Conservation (phyloP, 2,797 vertebrate genomes). For the Enteromius thamalakanensis region DNA sequence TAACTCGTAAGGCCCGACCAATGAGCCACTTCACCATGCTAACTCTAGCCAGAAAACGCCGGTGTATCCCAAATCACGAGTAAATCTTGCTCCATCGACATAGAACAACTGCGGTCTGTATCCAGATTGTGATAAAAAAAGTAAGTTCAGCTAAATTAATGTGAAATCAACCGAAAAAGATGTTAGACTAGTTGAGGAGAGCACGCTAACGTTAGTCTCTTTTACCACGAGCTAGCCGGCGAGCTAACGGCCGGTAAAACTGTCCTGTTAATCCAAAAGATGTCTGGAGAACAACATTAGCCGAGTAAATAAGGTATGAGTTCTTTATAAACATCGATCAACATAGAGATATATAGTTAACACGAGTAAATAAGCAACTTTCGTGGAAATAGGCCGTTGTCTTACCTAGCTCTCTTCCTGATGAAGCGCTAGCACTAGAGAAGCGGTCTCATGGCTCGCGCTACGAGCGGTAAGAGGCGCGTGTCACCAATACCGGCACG, state of each 20-base stretch:
- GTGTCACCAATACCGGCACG: slow-evolving; percentile 56
- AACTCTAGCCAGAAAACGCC: neutral
- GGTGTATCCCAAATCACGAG: neutral
- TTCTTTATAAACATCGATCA: neutral
- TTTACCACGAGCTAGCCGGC: slow-evolving; percentile 43
- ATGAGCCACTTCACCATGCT: slow-evolving; percentile 17
- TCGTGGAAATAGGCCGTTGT: neutral
- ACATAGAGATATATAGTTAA: neutral
- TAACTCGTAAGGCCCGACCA: slow-evolving; percentile 7
- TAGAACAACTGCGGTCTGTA: neutral
- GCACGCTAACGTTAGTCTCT: neutral
- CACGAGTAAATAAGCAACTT: neutral
- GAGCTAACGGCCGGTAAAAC: slow-evolving; percentile 42
- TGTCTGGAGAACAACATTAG: neutral
- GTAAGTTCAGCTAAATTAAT: neutral
- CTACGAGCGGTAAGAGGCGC: slow-evolving; percentile 31
- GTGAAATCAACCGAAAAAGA: neutral
- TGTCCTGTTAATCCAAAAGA: neutral
- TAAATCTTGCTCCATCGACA: neutral
- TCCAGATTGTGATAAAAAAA: neutral
- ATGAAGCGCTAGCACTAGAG: slow-evolving; percentile 33
- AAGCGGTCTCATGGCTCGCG: slow-evolving; percentile 44
- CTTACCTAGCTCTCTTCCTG: slow-evolving; percentile 37
- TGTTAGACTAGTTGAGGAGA: neutral
- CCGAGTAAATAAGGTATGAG: neutral